These are phyloP conservation scores for Salmo trutta DNA, from an alignment of 2,797 vertebrate species.

Conservation along the genomic window DNA sequence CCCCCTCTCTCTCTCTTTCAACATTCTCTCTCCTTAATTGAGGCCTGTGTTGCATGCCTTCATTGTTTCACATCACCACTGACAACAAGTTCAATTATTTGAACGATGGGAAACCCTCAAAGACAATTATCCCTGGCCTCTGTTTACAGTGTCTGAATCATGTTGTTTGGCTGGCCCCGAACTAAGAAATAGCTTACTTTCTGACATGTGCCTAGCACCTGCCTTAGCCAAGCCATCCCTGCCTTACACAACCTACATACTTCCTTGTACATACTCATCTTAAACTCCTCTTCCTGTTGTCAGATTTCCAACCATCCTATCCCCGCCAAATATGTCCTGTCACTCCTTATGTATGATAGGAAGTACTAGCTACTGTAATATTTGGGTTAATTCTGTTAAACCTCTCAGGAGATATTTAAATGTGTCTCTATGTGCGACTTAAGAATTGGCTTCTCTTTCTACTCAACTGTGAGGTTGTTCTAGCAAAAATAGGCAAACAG, in stretches of 20 bases:
- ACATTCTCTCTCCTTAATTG: conserved; percentile 21
- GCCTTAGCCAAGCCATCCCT: conserved; percentile 40
- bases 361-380: background rate
- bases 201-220: conserved; percentile 77
- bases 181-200: conserved; percentile 57
- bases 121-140: conserved; percentile 50
- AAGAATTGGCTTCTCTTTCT: background rate
- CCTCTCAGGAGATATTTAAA: background rate
- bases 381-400: background rate
- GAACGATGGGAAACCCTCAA: conserved; percentile 68
- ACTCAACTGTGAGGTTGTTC: background rate
- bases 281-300: background rate
- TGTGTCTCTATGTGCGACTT: background rate
- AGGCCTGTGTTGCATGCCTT: conserved; percentile 51
- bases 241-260: conserved; percentile 1
- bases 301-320: background rate
- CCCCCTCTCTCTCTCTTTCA: too few species aligned
- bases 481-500: background rate
- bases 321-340: background rate
- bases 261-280: background rate
- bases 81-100: conserved; percentile 68
- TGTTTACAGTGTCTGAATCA: conserved; percentile 69
- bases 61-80: conserved; percentile 72
- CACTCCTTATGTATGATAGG: background rate
- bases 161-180: conserved; percentile 59